Evolutionary conservation across 2,113 vertebrate species (phyloP).

Genomic region (Podiceps cristatus): DNA sequence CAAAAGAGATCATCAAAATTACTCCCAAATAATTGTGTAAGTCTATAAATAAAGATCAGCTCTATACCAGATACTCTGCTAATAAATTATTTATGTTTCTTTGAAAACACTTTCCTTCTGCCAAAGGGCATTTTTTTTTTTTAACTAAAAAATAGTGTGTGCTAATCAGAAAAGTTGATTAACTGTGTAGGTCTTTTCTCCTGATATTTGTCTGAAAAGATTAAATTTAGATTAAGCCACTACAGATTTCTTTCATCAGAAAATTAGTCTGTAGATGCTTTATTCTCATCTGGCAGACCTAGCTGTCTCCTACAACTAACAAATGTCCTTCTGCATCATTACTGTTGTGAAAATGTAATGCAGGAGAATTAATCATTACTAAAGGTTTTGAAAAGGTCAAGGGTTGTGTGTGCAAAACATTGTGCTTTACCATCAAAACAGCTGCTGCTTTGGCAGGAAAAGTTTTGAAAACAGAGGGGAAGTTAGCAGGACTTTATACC

Average conservation of each 20-base stretch:
- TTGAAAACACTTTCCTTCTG: neutral
- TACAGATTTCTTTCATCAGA: neutral
- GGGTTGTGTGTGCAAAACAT: neutral
- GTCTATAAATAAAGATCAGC: neutral
- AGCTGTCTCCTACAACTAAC: neutral
- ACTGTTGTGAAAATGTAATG: neutral
- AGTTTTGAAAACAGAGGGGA: neutral
- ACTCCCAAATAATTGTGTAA: neutral
- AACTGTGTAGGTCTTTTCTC: neutral
- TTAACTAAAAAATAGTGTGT: neutral
- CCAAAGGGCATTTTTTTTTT: neutral
- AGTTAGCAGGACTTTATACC: neutral
- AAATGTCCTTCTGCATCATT: neutral
- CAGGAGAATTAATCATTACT: conserved; percentile 25
- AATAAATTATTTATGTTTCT: neutral
- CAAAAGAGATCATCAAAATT: neutral
- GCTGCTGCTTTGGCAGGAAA: neutral
- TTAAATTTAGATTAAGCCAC: neutral
- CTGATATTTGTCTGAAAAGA: neutral
- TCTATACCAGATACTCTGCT: neutral
- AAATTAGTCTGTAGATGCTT: neutral
- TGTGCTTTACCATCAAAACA: neutral
- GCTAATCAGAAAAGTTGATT: neutral
- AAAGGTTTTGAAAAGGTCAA: conserved; percentile 28
- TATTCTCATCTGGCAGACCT: neutral